Evolutionary conservation across 2,888 invertebrate genomes (phyloP), one percentile per base, ranked within the genome.

Genomic region (Formica aserva): DNA sequence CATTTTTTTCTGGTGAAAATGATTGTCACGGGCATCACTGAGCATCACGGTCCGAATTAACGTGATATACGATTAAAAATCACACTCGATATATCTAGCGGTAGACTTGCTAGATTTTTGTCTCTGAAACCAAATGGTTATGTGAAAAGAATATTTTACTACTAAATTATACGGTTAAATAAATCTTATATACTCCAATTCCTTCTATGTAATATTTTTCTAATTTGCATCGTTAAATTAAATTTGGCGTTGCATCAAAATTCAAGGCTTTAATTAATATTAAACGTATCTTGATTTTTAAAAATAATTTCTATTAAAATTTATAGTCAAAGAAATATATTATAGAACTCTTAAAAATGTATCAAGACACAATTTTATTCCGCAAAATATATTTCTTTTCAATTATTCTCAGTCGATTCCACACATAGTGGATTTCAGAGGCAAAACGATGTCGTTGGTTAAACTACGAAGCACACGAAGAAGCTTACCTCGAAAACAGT

Each of bases 401-500:
- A 38, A 45, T 41, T 69, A 78, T 32, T 45, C 5, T 26, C 22
- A 45, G 35, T 45, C 5, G 8, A 67, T 38, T 67, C 66, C 26
- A 9, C 18, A 71, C 41, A 60, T 8, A 60, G 13, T 26, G 22
- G 32, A 60, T 80, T 86, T 80, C 63, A 80, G 82, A 86, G 57
- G n/a, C 65, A 80, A 75, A 77, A 84, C 41, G 69, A 84, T 45
- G 82, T 83, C 55, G 76, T 82, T 84, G 76, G 45, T 86, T 89
- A 87, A 67, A 85, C 69, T 87, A 85, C 62, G 75, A 91, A 88
- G 86, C 91, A 89, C 83, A 84, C 75, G 83, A 71, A 86, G 55
- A 88, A 87, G 89, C 91, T 91, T 91, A 91, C 92, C 92, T 91
- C 92, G 78, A 60, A 71, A 83, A 72, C 22, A 84, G 85, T 71